Conservation (phyloP, 2,888 invertebrate species). For the Ophion obscuratus region DNA sequence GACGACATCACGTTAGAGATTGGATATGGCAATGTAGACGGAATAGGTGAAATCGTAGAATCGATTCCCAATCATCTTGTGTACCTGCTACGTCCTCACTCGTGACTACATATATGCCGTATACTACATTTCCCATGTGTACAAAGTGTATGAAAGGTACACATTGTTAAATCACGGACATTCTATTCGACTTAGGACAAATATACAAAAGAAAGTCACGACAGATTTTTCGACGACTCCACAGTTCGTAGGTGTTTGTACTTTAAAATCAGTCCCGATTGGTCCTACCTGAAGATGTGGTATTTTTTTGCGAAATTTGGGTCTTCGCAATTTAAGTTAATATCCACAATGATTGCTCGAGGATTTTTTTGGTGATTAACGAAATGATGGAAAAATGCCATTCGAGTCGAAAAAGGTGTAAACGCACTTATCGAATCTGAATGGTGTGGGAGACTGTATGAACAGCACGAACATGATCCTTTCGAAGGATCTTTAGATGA, state of each 20-base stretch:
- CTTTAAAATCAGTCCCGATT: slow-evolving; percentile 45
- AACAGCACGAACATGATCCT: too few species aligned
- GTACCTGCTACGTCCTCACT: slow-evolving; percentile 3
- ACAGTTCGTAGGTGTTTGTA: neutral
- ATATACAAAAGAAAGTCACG: neutral
- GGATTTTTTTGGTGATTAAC: too few species aligned
- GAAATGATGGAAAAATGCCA: too few species aligned
- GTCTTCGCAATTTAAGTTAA: too few species aligned
- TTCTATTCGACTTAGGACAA: neutral
- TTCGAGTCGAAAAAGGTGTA: too few species aligned
- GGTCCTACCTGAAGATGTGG: neutral
- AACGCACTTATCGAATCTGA: neutral
- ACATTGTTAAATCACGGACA: slow-evolving; percentile 16
- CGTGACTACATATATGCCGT: slow-evolving; percentile 3
- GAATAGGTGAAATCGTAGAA: slow-evolving; percentile 52
- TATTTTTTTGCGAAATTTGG: neutral
- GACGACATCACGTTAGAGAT: slow-evolving; percentile 37
- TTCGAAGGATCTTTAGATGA: too few species aligned
- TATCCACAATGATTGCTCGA: too few species aligned
- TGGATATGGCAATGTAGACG: slow-evolving; percentile 22
- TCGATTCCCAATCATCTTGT: slow-evolving; percentile 44
- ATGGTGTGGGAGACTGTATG: too few species aligned
- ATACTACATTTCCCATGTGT: neutral
- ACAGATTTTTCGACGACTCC: neutral
- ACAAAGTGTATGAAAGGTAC: neutral